phyloP scores from a whole-genome alignment of 2,113 vertebrate genomes.

The Erythrolamprus reginae region DNA sequence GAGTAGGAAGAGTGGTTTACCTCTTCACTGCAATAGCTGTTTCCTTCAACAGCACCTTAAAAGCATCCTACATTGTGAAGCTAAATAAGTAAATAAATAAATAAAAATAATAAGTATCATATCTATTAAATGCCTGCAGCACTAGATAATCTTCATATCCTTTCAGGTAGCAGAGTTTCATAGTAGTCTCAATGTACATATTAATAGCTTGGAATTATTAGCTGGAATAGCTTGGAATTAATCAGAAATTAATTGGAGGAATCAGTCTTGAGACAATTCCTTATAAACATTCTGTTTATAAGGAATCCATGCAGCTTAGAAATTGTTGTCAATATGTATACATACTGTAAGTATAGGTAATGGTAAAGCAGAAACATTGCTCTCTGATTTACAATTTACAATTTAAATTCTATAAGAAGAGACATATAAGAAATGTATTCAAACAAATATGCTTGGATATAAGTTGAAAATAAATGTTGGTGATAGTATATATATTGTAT shows the following conservation, averaged over 20 bases:
- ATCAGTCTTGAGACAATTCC: slow-evolving; percentile 5
- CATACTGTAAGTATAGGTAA: background rate
- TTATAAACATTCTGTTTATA: background rate
- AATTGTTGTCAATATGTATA: background rate
- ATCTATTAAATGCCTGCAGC: slow-evolving; percentile 35
- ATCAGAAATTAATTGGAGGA: too few species aligned
- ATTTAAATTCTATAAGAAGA: background rate
- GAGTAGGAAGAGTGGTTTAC: slow-evolving; percentile 19
- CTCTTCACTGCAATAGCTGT: slow-evolving; percentile 25
- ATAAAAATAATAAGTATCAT: too few species aligned
- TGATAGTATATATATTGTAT: background rate
- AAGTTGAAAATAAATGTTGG: background rate
- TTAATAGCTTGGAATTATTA: slow-evolving; percentile 17
- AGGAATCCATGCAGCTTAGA: background rate
- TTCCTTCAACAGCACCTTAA: slow-evolving; percentile 34
- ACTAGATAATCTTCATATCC: slow-evolving; percentile 32
- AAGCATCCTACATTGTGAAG: slow-evolving; percentile 10
- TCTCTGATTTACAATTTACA: background rate
- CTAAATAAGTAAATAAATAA: background rate
- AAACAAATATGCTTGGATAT: background rate
- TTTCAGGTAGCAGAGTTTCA: slow-evolving; percentile 36
- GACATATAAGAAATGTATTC: background rate
- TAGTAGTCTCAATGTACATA: slow-evolving; percentile 22
- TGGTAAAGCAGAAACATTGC: background rate
- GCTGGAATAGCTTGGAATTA: too few species aligned